phyloP scores from a whole-genome alignment of 2,888 invertebrate genomes.

The Noctua fimbriata region DNA sequence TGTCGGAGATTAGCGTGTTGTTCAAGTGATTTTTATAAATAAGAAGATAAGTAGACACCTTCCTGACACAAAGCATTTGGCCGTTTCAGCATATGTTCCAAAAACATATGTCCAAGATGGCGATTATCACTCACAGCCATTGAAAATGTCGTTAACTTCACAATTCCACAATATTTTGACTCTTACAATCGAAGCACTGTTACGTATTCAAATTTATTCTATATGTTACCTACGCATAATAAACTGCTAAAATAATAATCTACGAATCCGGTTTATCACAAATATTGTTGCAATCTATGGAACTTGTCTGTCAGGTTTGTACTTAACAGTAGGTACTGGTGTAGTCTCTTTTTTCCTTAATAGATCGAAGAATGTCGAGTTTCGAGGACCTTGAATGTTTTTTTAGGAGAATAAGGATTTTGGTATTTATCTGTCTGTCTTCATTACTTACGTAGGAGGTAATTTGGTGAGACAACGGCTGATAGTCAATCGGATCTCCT shows the following conservation, averaged over 20 bases:
- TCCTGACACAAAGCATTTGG: conserved; percentile 71
- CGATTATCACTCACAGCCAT: conserved; percentile 48
- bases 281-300: conserved; percentile 31
- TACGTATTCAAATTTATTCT: conserved; percentile 34
- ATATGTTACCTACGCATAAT: background rate
- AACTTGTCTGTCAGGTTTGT: conserved; percentile 48
- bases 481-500: background rate
- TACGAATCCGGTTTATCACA: conserved; percentile 42
- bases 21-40: background rate
- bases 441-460: conserved; percentile 9
- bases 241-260: conserved; percentile 40
- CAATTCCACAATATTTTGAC: conserved; percentile 24
- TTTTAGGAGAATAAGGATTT: conserved; percentile 19
- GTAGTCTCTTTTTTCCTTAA: conserved; percentile 32
- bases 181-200: conserved; percentile 22
- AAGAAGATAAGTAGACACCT: conserved; percentile 6
- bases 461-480: background rate
- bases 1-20: no score
- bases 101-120: conserved; percentile 74
- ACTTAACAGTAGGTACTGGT: background rate
- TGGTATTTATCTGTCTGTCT: background rate
- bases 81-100: conserved; percentile 69
- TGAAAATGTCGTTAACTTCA: background rate
- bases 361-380: conserved; percentile 17
- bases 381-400: conserved; percentile 40